Base-by-base conservation (phyloP, 2,888 invertebrate species). In the Lacanobia wlatinum region DNA sequence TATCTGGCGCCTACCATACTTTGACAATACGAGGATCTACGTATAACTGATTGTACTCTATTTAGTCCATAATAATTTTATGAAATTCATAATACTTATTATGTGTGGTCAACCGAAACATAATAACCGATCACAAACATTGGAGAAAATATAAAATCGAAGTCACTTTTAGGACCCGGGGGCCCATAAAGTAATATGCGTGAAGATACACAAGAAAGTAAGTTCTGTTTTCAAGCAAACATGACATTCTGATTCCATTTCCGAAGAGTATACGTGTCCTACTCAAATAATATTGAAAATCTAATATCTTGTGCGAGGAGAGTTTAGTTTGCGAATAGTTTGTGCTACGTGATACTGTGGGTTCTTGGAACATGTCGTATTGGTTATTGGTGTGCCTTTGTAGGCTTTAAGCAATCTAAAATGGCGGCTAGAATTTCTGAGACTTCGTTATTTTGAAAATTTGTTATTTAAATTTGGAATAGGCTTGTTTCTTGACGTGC, bases 271-370 rank as follows among this genome's bases (percentile, higher is more conserved):
- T 59, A 80, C 84, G 82, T 82, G 73, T 40, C 70, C 78, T 82
- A 62, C 78, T 78, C 78, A 84, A 78, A 74, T 82, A 78, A 84
- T 82, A 82, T 82, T 76, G 82, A 80, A 73, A 68, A 76, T 74
- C 72, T 71, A 85, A 83, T 80, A 77, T 80, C 80, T 66, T 77
- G 78, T 71, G 66, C 65, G 43, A 64, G 59, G 38, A 38, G 43
- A 63, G 34, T 82, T 78, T 67, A 72, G 68, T 67, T 74, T 16
- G 66, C 56, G 60, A 82, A 78, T 80, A 73, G 76, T 80, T 75
- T 23, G 28, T 61, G 34, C 10, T 52, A 83, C 80, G 84, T 80
- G 76, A 80, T 74, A 60, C 53, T 66, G 66, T 80, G 69, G 52
- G 28, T 56, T 63, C 43, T 50, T n/a, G 23, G 34, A 28, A 80